These are phyloP conservation scores for Rhinogobio ventralis DNA, from an alignment of 2,797 vertebrate genomes.

Conservation along the genomic window DNA sequence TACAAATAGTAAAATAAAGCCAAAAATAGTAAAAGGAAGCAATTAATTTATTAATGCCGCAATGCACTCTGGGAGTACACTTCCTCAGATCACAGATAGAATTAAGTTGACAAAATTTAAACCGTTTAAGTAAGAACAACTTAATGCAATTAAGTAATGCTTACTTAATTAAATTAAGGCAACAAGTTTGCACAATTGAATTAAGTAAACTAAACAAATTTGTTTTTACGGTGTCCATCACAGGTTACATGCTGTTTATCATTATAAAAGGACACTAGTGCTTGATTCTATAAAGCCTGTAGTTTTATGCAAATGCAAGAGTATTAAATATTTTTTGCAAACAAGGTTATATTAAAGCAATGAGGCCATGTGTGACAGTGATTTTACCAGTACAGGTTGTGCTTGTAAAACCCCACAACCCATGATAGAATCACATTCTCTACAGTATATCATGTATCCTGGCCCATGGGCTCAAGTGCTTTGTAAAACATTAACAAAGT, in stretches of 20 bases:
- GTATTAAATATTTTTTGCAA: conserved; percentile 24
- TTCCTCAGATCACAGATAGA: too few species aligned
- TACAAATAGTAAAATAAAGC: too few species aligned
- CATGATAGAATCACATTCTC: neutral
- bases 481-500: neutral
- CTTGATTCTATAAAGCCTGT: neutral
- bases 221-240: too few species aligned
- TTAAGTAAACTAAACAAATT: too few species aligned
- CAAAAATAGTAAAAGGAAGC: too few species aligned
- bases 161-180: too few species aligned
- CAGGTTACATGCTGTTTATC: neutral
- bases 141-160: too few species aligned
- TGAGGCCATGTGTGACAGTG: neutral
- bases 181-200: too few species aligned
- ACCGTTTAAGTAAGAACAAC: too few species aligned
- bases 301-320: conserved; percentile 7
- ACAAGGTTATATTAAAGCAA: conserved; percentile 6
- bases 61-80: too few species aligned
- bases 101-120: too few species aligned
- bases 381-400: neutral
- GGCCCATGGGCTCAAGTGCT: neutral
- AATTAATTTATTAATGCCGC: too few species aligned
- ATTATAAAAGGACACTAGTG: neutral
- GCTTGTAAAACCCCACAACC: neutral
- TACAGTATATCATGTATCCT: neutral